Percentiles rank a stretch among this genome's conserved stretches.
Conservation (phyloP, 2,888 invertebrate species). For the Galerucella calmariensis region DNA sequence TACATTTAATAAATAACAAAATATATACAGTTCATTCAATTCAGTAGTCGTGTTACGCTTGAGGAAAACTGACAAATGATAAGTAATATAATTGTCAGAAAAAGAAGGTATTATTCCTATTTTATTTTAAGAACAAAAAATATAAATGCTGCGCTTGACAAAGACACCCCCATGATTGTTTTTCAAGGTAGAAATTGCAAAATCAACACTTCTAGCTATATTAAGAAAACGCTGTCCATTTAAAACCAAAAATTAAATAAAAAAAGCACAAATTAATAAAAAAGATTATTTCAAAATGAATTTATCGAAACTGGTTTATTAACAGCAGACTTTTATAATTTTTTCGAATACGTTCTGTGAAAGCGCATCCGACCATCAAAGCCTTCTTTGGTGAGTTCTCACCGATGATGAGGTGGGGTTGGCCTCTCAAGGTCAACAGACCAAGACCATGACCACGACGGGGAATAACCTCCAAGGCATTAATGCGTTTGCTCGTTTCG, state of each 20-base stretch:
- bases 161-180: no score
- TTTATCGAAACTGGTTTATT: conserved; percentile 1
- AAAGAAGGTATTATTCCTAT: no score
- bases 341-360: conserved; percentile 1
- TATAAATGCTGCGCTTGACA: neutral
- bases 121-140: neutral
- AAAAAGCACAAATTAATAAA: neutral
- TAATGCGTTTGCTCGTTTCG: conserved; percentile 15
- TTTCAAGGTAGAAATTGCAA: no score
- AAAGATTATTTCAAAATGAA: neutral
- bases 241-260: neutral
- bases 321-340: neutral
- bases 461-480: conserved; percentile 57
- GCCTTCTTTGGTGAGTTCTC: conserved; percentile 23
- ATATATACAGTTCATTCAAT: conserved; percentile 24
- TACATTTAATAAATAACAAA: conserved; percentile 3
- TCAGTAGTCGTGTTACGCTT: conserved; percentile 11
- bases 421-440: conserved; percentile 61
- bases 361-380: conserved; percentile 36
- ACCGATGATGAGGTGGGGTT: conserved; percentile 49
- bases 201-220: no score
- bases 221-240: neutral
- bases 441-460: conserved; percentile 45
- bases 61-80: conserved; percentile 7
- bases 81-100: conserved; percentile 7